These are phyloP conservation scores for Scylla paramamosain DNA, from an alignment of 1,140 invertebrate genomes.

Conservation along the genomic window DNA sequence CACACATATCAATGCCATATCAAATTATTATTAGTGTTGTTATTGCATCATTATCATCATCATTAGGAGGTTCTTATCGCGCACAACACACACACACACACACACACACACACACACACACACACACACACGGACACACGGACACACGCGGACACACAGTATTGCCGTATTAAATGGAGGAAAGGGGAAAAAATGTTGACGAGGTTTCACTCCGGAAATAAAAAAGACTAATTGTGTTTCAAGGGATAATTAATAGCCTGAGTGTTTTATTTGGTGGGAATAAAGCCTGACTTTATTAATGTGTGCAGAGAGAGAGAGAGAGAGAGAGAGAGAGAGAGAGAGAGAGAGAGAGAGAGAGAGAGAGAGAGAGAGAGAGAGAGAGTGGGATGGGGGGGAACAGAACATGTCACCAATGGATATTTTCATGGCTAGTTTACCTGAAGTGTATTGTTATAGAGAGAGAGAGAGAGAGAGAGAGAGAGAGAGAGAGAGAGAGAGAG, in stretches of 20 bases:
- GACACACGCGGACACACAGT: too few relatives aligned
- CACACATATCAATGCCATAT: too few relatives aligned
- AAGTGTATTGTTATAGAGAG: too few relatives aligned
- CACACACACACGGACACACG: too few relatives aligned
- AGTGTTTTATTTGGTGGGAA: not conserved
- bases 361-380: not conserved
- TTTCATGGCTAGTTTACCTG: too few relatives aligned
- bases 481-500: not conserved
- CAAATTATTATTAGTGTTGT: too few relatives aligned
- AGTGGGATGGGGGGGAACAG: too few relatives aligned
- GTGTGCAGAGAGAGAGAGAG: not conserved
- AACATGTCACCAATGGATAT: too few relatives aligned
- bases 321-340: slow-evolving; percentile 4
- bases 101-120: too few relatives aligned
- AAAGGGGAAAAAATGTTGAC: not conserved
- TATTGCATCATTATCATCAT: too few relatives aligned
- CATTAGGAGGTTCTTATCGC: too few relatives aligned
- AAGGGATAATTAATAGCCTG: not conserved
- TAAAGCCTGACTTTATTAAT: not conserved
- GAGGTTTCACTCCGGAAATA: not conserved
- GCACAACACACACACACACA: too few relatives aligned
- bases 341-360: not conserved
- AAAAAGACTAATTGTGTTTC: not conserved
- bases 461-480: not conserved
- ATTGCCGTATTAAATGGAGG: not conserved